Base-by-base conservation (phyloP, 2,113 vertebrate genomes). In the Phyllostomus discolor region DNA sequence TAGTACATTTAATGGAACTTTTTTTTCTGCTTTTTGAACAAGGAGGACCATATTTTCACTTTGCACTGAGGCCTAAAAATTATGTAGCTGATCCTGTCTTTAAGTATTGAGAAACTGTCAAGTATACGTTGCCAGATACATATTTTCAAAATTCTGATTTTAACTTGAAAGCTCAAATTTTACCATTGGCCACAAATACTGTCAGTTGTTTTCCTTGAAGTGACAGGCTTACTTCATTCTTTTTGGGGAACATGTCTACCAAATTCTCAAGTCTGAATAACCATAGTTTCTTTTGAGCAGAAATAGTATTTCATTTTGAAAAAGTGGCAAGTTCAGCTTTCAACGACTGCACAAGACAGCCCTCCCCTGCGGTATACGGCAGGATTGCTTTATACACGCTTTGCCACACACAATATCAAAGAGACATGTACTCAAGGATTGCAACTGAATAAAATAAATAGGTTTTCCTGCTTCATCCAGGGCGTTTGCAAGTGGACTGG, bases 151-250 rank as follows among this genome's bases (percentile, higher is more conserved):
- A 69, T 94, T 95, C 57, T 79, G 80, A 94, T 80, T 96, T 96
- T 95, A 95, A 87, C 59, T 83, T 80, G 41, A 94, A 96, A 91
- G 35, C 59, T 95, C 66, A 96, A 24, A 90, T 95, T 96, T 95
- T 96, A 72, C 69, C 88, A 93, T 38, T 87, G 82, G 35, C 62
- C 48, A 91, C 90, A 95, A 83, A 93, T 75, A 91, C 69, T 90
- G 54, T 59, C 82, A 93, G 33, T 57, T 92, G 66, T 81, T 96
- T 87, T 78, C 35, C 83, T 69, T 87, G 48, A 90, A 95, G 43
- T 94, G 79, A 95, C 75, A 95, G 66, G 17, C 15, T 94, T 73
- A 64, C 24, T 69, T 95, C 69, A 76, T 50, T 92, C 50, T 64
- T 96, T 91, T 35, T 82, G 67, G 22, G 89, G 79, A 94, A 92